These are phyloP conservation scores for Alosa alosa DNA, from an alignment of 2,113 vertebrate species.

Conservation along the genomic window DNA sequence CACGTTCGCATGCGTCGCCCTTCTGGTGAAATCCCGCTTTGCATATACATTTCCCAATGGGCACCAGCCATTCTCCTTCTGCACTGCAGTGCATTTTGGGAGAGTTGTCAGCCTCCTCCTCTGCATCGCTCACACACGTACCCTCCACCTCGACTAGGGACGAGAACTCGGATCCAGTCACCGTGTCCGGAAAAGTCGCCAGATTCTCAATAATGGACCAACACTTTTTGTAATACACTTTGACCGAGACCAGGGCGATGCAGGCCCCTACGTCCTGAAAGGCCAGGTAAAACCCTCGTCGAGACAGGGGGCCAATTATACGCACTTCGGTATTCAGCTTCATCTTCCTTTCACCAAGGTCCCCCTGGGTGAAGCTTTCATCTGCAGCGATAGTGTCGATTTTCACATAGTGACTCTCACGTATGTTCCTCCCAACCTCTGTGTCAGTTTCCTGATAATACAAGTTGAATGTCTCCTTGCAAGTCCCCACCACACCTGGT, in stretches of 20 bases:
- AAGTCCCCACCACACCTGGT: slow-evolving; percentile 95
- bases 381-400: slow-evolving; percentile 99
- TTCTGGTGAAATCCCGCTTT: slow-evolving; percentile 97
- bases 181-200: slow-evolving; percentile 97
- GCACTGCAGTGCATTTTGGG: slow-evolving; percentile 99
- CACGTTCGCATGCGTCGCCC: slow-evolving; percentile 95
- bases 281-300: slow-evolving; percentile 97
- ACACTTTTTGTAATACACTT: slow-evolving; percentile 99
- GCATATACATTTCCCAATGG: slow-evolving; percentile 99
- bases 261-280: slow-evolving; percentile 99
- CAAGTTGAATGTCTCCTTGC: slow-evolving; percentile 99
- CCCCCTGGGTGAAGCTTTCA: slow-evolving; percentile 99
- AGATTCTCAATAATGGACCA: slow-evolving; percentile 99
- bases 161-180: slow-evolving; percentile 98
- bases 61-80: slow-evolving; percentile 98
- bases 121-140: slow-evolving; percentile 89
- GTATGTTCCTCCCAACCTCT: slow-evolving; percentile 92
- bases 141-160: slow-evolving; percentile 97
- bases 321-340: slow-evolving; percentile 99
- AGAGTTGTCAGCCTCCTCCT: slow-evolving; percentile 95
- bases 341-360: slow-evolving; percentile 98
- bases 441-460: slow-evolving; percentile 99
- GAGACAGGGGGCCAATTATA: slow-evolving; percentile 94
- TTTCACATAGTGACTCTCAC: slow-evolving; percentile 96
- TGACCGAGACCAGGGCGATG: slow-evolving; percentile 98